A percentile compares a stretch with the other conserved stretches of the same genome.
phyloP scores from a whole-genome alignment of 37 sponge, comb jelly and placozoan genomes.

The Haliclona indistincta region DNA sequence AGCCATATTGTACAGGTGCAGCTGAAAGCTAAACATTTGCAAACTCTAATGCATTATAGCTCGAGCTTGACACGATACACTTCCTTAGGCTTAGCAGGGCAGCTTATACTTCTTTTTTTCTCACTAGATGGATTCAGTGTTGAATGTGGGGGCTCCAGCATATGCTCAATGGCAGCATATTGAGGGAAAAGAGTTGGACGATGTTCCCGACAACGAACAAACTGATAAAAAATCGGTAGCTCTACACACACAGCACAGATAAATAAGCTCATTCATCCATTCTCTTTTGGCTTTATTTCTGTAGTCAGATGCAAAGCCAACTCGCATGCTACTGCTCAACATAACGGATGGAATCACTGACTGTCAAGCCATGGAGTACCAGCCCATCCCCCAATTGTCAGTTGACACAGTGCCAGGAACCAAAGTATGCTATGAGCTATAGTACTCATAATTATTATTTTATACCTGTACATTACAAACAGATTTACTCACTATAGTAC shows the following conservation, averaged over 20 bases:
- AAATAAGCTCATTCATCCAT: too few relatives aligned
- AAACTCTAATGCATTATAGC: neutral
- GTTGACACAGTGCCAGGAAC: slow-evolving; percentile 19
- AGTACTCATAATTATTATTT: neutral
- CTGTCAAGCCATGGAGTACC: slow-evolving; percentile 39
- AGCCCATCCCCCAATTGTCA: slow-evolving; percentile 16
- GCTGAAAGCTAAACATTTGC: neutral
- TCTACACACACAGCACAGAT: too few relatives aligned
- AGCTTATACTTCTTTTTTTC: neutral
- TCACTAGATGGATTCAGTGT: slow-evolving; percentile 56
- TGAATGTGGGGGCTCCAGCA: slow-evolving; percentile 59
- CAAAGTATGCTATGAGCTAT: slow-evolving; percentile 6
- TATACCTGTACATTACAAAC: neutral
- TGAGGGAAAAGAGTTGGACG: slow-evolving; percentile 45
- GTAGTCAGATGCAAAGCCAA: slow-evolving; percentile 41
- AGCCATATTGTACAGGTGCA: slow-evolving; percentile 30
- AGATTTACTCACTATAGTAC: neutral
- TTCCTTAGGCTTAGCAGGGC: neutral
- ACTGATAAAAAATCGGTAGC: neutral
- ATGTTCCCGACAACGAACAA: slow-evolving; percentile 6
- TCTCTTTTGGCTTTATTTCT: too few relatives aligned
- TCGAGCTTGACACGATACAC: neutral
- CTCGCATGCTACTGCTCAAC: slow-evolving; percentile 20
- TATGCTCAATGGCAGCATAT: slow-evolving; percentile 63
- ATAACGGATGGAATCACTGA: slow-evolving; percentile 27